These are phyloP conservation scores for Mus caroli DNA, from an alignment of 2,797 vertebrate genomes.

Conservation along the genomic window DNA sequence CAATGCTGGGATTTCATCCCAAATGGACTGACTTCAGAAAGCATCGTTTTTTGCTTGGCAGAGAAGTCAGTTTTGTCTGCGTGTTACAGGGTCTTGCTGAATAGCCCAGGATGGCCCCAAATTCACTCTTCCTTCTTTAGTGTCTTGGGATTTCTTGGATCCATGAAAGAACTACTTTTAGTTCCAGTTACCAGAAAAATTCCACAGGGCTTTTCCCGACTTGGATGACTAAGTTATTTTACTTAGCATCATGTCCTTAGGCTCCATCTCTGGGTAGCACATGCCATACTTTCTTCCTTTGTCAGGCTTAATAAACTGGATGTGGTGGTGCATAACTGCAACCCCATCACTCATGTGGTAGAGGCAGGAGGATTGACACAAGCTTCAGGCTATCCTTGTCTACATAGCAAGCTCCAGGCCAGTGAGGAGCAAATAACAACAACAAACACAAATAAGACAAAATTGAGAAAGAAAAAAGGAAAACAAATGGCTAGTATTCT, in stretches of 20 bases:
- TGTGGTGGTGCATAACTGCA: neutral
- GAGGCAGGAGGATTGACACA: neutral
- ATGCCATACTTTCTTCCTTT: neutral
- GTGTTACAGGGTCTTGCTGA: neutral
- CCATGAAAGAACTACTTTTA: neutral
- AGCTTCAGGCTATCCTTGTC: neutral
- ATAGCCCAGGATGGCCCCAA: too few relatives aligned
- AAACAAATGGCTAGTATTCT: neutral
- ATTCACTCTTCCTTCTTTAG: neutral
- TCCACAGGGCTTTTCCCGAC: neutral
- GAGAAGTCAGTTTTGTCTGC: neutral
- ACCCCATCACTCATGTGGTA: neutral
- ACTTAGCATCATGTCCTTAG: neutral
- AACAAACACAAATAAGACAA: neutral
- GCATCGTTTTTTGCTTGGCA: neutral
- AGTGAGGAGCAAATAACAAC: neutral
- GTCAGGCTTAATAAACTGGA: too few relatives aligned
- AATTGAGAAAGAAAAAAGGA: neutral
- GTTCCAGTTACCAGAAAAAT: neutral
- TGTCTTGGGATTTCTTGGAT: neutral
- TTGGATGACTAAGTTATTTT: neutral
- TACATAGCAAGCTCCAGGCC: neutral
- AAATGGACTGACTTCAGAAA: neutral
- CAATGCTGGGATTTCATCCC: slow-evolving; percentile 19
- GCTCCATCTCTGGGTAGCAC: neutral